Evolutionary conservation across 1,140 invertebrate species (phyloP).

Genomic region (Bombus huntii): DNA sequence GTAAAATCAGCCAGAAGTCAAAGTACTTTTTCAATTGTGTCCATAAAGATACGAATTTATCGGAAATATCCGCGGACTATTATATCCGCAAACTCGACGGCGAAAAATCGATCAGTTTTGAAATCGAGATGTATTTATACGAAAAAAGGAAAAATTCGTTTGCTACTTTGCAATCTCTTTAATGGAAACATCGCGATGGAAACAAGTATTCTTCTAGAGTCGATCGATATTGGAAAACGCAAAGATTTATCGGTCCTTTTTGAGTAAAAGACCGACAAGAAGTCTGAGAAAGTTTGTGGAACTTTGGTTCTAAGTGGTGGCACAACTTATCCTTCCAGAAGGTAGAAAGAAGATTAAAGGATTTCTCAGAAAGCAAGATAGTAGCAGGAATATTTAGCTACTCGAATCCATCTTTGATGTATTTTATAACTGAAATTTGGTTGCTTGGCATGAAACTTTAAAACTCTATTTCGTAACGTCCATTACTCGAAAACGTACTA

Average conservation of each 20-base stretch:
- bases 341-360: slow-evolving; percentile 27
- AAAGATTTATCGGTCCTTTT: not conserved
- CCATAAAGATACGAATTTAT: too few relatives aligned
- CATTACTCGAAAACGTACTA: not conserved
- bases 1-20: too few relatives aligned
- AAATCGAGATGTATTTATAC: not conserved
- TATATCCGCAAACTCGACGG: too few relatives aligned
- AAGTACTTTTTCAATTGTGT: too few relatives aligned
- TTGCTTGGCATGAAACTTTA: not conserved
- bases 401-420: not conserved
- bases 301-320: not conserved
- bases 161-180: not conserved
- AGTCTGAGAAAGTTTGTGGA: not conserved
- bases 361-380: not conserved
- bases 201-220: too few relatives aligned
- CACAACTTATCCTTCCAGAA: not conserved
- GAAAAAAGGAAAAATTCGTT: not conserved
- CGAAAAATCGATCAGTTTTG: not conserved
- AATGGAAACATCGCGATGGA: not conserved
- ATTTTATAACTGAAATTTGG: slow-evolving; percentile 1
- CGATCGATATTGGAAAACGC: not conserved
- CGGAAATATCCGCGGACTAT: too few relatives aligned
- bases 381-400: slow-evolving; percentile 12
- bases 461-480: too few relatives aligned
- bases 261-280: not conserved